Conservation (phyloP, 2,888 invertebrate species). For the Vanessa cardui region DNA sequence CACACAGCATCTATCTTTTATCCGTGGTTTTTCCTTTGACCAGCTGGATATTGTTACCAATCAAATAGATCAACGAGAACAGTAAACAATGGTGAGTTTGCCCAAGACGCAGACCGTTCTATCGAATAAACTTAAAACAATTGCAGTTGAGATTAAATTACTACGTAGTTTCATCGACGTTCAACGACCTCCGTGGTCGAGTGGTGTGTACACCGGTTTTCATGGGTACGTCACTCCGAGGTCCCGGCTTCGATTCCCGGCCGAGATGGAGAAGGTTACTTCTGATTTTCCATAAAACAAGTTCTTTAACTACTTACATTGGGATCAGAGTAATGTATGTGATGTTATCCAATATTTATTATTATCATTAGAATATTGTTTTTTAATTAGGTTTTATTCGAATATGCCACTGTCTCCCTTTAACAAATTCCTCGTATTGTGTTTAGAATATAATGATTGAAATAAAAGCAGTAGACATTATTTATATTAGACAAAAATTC, state of each 20-base stretch:
- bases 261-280: too few relatives aligned
- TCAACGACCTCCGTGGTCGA: too few relatives aligned
- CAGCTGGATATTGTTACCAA: not conserved
- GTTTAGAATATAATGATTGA: not conserved
- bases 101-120: not conserved
- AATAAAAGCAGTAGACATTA: constrained; percentile 20
- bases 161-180: not conserved
- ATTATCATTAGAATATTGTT: too few relatives aligned
- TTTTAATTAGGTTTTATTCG: not conserved
- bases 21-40: not conserved
- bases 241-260: too few relatives aligned
- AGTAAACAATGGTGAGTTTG: not conserved
- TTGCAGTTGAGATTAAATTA: not conserved
- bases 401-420: not conserved
- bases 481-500: constrained; percentile 24
- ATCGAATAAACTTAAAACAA: constrained; percentile 3
- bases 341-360: too few relatives aligned
- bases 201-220: too few relatives aligned
- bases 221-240: too few relatives aligned
- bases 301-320: too few relatives aligned
- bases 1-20: not conserved
- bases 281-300: too few relatives aligned
- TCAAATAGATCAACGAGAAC: not conserved
- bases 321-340: too few relatives aligned
- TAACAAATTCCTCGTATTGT: too few relatives aligned